phyloP scores from a whole-genome alignment of 2,113 vertebrate species.

The Myocastor coypus region DNA sequence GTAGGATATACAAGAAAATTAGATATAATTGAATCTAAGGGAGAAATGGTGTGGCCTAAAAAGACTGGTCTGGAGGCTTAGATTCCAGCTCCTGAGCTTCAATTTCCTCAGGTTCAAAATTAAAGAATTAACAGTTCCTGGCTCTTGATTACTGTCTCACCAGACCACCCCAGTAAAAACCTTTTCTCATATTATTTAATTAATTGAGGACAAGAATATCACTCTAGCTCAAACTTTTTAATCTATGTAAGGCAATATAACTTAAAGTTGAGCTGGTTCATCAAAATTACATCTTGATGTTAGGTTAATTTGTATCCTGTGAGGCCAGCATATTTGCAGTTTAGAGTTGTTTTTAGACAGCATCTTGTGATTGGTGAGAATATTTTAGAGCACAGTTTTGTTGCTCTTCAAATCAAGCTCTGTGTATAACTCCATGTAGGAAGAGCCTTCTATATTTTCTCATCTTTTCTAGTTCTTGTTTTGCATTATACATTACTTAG shows the following conservation, averaged over 20 bases:
- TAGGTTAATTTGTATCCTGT: slow-evolving; percentile 21
- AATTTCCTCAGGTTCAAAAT: slow-evolving; percentile 50
- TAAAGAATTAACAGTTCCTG: background rate
- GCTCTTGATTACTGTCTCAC: slow-evolving; percentile 33
- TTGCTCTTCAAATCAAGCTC: background rate
- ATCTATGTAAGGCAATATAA: background rate
- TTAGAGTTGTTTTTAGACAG: slow-evolving; percentile 2
- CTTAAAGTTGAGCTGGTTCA: slow-evolving; percentile 24
- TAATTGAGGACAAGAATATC: slow-evolving; percentile 26
- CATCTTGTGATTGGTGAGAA: background rate
- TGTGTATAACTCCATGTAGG: background rate
- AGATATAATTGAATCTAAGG: background rate
- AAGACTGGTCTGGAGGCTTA: background rate
- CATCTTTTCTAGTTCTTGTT: slow-evolving; percentile 37
- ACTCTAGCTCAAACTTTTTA: slow-evolving; percentile 42
- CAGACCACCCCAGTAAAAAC: slow-evolving; percentile 14
- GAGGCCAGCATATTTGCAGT: slow-evolving; percentile 45
- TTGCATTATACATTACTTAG: slow-evolving; percentile 8
- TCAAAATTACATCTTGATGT: slow-evolving; percentile 9
- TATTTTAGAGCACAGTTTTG: background rate
- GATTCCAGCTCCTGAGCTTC: slow-evolving; percentile 16
- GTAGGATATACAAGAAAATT: slow-evolving; percentile 14
- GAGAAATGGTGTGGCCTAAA: slow-evolving; percentile 4
- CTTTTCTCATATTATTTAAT: slow-evolving; percentile 31
- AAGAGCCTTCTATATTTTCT: background rate